Evolutionary conservation across 2,888 invertebrate species (phyloP).

Genomic region (Gibbula magus): DNA sequence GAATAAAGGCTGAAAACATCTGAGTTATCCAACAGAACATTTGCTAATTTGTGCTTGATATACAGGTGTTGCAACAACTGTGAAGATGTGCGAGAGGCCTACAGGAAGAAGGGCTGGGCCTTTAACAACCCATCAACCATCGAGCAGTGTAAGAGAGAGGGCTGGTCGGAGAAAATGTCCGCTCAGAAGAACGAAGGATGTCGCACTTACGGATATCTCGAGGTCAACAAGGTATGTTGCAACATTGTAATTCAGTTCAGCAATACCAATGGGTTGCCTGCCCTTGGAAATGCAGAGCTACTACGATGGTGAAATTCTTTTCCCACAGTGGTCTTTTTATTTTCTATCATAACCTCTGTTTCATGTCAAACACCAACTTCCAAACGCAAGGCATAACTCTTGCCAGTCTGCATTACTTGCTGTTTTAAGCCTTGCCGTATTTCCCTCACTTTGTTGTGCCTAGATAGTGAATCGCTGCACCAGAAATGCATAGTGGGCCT

Average conservation of each 20-base stretch:
- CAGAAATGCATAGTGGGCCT: no score
- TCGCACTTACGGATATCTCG: constrained; percentile 93
- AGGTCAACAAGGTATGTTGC: constrained; percentile 88
- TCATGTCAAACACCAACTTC: no score
- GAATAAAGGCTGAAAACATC: no score
- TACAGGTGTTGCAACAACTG: constrained; percentile 96
- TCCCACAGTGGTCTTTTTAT: neutral
- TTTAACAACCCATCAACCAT: constrained; percentile 86
- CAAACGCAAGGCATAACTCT: no score
- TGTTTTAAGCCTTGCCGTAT: no score
- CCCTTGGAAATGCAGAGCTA: no score
- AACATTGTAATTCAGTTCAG: neutral
- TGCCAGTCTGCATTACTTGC: no score
- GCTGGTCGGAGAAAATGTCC: constrained; percentile 84
- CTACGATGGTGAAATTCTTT: neutral
- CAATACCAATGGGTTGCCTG: neutral
- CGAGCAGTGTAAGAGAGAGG: constrained; percentile 92
- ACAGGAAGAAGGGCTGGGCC: constrained; percentile 90
- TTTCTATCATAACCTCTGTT: neutral
- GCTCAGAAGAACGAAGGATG: constrained; percentile 95
- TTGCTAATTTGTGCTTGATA: neutral
- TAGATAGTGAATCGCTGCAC: no score
- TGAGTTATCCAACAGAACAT: no score
- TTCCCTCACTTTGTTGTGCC: no score
- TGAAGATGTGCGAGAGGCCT: constrained; percentile 95